Percentiles rank a stretch among this genome's conserved stretches.
Conservation (phyloP, 2,888 invertebrate genomes). For the Pardosa pseudoannulata region DNA sequence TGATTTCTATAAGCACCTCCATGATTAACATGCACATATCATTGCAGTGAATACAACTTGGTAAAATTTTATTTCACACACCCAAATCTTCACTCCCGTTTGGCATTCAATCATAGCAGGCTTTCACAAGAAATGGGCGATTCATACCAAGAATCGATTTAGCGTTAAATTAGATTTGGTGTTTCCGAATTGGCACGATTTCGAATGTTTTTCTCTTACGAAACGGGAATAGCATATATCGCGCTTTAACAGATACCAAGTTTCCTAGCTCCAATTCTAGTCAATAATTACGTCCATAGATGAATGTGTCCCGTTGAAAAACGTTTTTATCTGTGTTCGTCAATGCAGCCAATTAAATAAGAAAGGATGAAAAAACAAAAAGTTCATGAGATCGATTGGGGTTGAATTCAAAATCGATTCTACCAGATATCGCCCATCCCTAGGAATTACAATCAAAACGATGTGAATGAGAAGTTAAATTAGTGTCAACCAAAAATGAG, state of each 20-base stretch:
- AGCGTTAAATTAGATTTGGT: no score
- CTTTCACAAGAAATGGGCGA: slow-evolving; percentile 13
- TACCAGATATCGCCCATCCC: neutral
- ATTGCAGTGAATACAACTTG: neutral
- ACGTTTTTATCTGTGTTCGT: no score
- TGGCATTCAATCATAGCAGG: neutral
- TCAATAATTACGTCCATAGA: no score
- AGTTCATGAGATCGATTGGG: no score
- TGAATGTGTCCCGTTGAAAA: no score
- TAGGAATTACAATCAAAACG: neutral
- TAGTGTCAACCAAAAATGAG: neutral
- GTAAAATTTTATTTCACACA: neutral
- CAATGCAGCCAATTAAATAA: no score
- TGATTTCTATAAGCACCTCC: slow-evolving; percentile 15
- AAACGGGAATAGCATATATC: no score
- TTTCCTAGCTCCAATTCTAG: no score
- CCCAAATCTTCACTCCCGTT: neutral
- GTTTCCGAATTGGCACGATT: no score
- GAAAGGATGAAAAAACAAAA: no score
- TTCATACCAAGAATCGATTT: neutral
- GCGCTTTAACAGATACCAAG: no score
- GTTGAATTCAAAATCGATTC: neutral
- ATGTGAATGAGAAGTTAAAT: neutral
- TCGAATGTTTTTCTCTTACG: no score
- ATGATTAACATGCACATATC: neutral